Evolutionary conservation across 2,888 invertebrate species (phyloP), one percentile per base, ranked within the genome.

Genomic region (Drosophila kanekoi): DNA sequence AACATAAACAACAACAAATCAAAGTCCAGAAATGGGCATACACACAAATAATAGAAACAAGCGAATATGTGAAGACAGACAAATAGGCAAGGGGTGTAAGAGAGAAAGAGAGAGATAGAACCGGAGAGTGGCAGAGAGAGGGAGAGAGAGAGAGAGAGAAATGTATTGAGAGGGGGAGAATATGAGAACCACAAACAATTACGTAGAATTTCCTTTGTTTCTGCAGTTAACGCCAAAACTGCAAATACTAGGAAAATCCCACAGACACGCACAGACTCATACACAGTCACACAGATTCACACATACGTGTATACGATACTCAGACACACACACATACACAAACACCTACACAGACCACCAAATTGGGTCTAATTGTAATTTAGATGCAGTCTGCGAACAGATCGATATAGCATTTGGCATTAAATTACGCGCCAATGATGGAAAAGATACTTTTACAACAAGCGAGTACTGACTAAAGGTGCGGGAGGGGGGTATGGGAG

Each of bases 291-390:
- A 5, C 32, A 58, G 18, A 20, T 43, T 43, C 37, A 48, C 57
- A 13, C 47, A 33, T 33, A 48, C 57, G 10, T 40, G 23, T 35
- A 35, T 13, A 35, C 13, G 20, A 23, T 5, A 23, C 5, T 5
- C 23, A 23, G 5, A 63, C 11, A 16, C 23, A 51, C 3, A 37
- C 44, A n/a, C n/a, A n/a, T n/a, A n/a, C n/a, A 14, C 23, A 33
- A 9, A 48, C 20, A 41, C 16, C n/a, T 1, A 43, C n/a, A 49
- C 13, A 44, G 48, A 38, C 35, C 56, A 56, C 18, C 51, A 72
- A 78, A 76, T 70, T 73, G 65, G 70, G 58, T 71, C 63, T 87
- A 87, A 87, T 85, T 83, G 87, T 81, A 85, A 85, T 87, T 75
- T 77, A 74, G 85, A 71, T 74, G 76, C 82, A 79, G 79, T 58